Conservation (phyloP, 2,888 invertebrate species). For the Tetranychus truncatus region DNA sequence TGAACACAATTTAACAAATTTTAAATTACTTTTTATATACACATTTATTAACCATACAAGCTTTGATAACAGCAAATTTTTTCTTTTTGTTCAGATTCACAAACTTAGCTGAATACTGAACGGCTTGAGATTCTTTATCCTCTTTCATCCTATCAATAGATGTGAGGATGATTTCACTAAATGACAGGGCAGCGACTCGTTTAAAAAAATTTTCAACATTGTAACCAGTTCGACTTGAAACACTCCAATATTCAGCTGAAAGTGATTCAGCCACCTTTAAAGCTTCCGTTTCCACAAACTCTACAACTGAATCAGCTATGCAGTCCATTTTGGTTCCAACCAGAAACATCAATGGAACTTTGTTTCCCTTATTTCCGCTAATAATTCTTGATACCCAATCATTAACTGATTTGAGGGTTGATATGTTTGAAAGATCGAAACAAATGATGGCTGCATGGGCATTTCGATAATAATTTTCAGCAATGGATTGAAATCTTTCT, state of each 20-base stretch:
- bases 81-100: background rate
- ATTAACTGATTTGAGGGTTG: background rate
- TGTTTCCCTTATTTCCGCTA: background rate
- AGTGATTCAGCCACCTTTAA: background rate
- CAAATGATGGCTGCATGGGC: conserved; percentile 4
- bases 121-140: background rate
- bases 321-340: conserved; percentile 12
- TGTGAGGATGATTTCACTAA: background rate
- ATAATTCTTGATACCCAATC: background rate
- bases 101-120: conserved; percentile 4
- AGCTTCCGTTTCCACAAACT: conserved; percentile 10
- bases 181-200: background rate
- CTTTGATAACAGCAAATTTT: background rate
- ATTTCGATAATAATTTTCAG: conserved; percentile 10
- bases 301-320: background rate
- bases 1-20: no score
- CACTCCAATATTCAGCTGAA: conserved; percentile 5
- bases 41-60: background rate
- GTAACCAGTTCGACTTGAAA: background rate
- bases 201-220: conserved; percentile 13
- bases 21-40: background rate
- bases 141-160: background rate
- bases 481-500: conserved; percentile 8
- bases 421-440: conserved; percentile 9
- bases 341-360: conserved; percentile 1